Percentiles rank a stretch among this genome's conserved stretches.
These are phyloP conservation scores for Vespertilio murinus DNA, from an alignment of 2,797 vertebrate species.

Conservation along the genomic window DNA sequence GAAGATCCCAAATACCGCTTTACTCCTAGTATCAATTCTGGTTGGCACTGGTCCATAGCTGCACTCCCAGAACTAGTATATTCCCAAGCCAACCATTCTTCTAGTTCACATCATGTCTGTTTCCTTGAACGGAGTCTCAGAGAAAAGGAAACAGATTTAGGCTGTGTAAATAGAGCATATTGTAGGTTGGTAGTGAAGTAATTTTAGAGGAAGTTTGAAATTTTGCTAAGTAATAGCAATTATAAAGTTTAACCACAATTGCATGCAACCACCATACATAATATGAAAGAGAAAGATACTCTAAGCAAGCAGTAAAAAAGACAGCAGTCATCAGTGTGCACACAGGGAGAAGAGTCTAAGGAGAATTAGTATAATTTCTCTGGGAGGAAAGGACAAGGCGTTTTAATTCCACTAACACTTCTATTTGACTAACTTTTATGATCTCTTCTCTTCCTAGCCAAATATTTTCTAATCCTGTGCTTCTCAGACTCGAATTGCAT, in stretches of 20 bases:
- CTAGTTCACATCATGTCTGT: conserved; percentile 66
- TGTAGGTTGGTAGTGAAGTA: conserved; percentile 52
- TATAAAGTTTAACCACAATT: conserved; percentile 44
- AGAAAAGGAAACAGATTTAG: conserved; percentile 57
- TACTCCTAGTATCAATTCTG: neutral
- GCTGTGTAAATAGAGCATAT: conserved; percentile 51
- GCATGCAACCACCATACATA: neutral
- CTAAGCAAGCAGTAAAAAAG: conserved; percentile 10
- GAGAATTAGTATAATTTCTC: conserved; percentile 53
- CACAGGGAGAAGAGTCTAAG: neutral
- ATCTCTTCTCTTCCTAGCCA: neutral
- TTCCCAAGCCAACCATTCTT: conserved; percentile 54
- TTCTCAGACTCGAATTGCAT: conserved; percentile 5
- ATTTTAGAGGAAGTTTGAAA: conserved; percentile 66
- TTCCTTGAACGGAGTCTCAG: conserved; percentile 26
- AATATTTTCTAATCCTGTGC: neutral
- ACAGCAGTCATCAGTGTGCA: neutral
- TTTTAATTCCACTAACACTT: conserved; percentile 64
- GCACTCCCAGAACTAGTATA: conserved; percentile 43
- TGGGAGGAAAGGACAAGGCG: conserved; percentile 13
- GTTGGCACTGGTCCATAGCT: conserved; percentile 40
- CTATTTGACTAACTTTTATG: conserved; percentile 54
- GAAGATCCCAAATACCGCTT: neutral
- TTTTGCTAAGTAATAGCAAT: conserved; percentile 57
- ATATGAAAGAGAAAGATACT: conserved; percentile 19